Conservation (phyloP, 2,888 invertebrate genomes). For the Andrena trimmerana region DNA sequence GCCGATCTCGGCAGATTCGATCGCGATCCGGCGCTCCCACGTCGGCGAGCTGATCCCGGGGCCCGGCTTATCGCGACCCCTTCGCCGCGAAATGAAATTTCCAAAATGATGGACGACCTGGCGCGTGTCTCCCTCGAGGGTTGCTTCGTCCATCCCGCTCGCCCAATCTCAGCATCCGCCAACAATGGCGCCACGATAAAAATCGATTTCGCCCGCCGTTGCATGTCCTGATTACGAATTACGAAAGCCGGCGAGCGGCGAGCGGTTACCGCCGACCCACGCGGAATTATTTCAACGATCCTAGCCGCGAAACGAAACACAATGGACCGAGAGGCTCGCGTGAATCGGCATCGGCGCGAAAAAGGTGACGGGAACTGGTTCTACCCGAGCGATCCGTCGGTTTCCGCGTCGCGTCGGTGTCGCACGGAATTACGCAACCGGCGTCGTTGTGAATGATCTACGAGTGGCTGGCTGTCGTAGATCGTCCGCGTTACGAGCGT, state of each 20-base stretch:
- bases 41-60: conserved; percentile 5
- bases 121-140: background rate
- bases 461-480: conserved; percentile 29
- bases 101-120: conserved; percentile 37
- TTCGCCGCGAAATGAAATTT: conserved; percentile 23
- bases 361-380: conserved; percentile 50
- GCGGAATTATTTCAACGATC: conserved; percentile 22
- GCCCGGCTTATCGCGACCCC: conserved; percentile 6
- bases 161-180: background rate
- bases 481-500: conserved; percentile 23
- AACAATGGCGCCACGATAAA: background rate
- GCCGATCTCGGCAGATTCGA: conserved; percentile 19
- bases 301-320: conserved; percentile 2
- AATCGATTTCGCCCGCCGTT: background rate
- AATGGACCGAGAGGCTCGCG: conserved; percentile 17
- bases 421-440: conserved; percentile 54
- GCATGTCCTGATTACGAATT: conserved; percentile 16
- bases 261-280: conserved; percentile 4
- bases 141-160: background rate
- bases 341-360: conserved; percentile 39
- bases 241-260: background rate
- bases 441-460: conserved; percentile 59
- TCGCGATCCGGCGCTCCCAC: background rate
- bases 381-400: conserved; percentile 48
- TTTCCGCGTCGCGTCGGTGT: conserved; percentile 56